Base-by-base conservation (phyloP, 2,888 invertebrate genomes). In the Leucoptera coffeella region DNA sequence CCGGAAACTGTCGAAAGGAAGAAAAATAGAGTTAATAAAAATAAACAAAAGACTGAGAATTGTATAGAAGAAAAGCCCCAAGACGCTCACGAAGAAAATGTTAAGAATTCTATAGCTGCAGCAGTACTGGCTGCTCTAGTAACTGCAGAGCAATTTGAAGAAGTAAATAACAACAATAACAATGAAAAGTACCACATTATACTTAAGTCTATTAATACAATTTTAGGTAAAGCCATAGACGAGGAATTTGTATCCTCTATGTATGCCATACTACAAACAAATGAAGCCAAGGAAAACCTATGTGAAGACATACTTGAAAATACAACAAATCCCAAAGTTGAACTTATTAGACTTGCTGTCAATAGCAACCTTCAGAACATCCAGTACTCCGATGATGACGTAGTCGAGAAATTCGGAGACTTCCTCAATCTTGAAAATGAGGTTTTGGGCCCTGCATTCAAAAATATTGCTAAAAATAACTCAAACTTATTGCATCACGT, bases 361-460 rank as follows among this genome's bases (percentile, higher is more conserved):
- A 65, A 60, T 25, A 59, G 51, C 26, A 49, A 64, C 5, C 44
- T 60, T 32, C 41, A 54, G 15, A 67, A 71, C 36, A 53, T 65
- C 39, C 50, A 73, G 30, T 60, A 72, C 15, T 65, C 71, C 10
- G 61, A 74, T 42, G 72, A 77, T 32, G 74, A 77, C 10, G 65
- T 82, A 1, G 60, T 80, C 26, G 78, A 82, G 30, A 77, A 77
- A 41, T 58, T 84, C 12, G 69, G 75, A 12, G 72, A 77, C 36
- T 75, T 83, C 29, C 56, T 84, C 25, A 77, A 76, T 32, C 73
- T 76, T 35, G 79, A 80, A 39, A 69, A 71, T 36, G 62, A 80
- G 33, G 72, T 82, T 13, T 42, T 74, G 7, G 75, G 76, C 1
- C 65, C 75, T 6, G 80, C 81, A 1, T 82, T 85, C 35, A 76